phyloP scores from a whole-genome alignment of 2,797 vertebrate genomes.

The Anableps anableps region DNA sequence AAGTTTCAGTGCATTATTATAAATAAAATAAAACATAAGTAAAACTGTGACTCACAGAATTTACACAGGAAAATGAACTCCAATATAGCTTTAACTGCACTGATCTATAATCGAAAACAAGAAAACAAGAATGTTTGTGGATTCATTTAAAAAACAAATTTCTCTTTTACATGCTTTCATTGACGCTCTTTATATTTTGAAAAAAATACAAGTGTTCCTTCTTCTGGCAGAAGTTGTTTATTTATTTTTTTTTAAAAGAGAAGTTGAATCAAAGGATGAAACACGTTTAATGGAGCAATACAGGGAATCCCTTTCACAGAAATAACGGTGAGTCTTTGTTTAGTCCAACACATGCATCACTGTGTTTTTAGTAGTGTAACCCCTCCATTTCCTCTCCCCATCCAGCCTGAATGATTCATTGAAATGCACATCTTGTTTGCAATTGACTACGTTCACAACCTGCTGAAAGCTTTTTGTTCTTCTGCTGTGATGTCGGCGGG shows the following conservation, averaged over 20 bases:
- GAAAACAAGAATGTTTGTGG: background rate
- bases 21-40: background rate
- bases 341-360: slow-evolving; percentile 33
- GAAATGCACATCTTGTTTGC: slow-evolving; percentile 80
- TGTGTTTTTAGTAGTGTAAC: slow-evolving; percentile 68
- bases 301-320: slow-evolving; percentile 55
- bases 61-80: background rate
- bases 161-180: background rate
- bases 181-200: slow-evolving; percentile 6
- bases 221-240: slow-evolving; percentile 1
- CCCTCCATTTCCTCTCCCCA: slow-evolving; percentile 62
- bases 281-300: slow-evolving; percentile 26
- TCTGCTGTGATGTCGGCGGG: slow-evolving; percentile 68
- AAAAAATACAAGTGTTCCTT: slow-evolving; percentile 25
- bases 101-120: background rate
- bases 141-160: background rate
- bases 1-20: background rate
- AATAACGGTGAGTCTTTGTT: slow-evolving; percentile 58
- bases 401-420: slow-evolving; percentile 77
- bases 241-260: slow-evolving; percentile 38
- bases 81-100: background rate
- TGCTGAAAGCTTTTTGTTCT: slow-evolving; percentile 78
- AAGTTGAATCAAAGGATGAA: slow-evolving; percentile 47
- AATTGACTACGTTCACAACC: slow-evolving; percentile 78
- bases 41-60: background rate